Evolutionary conservation across 1,140 invertebrate species (phyloP).

Genomic region (Rhopalosiphum maidis): DNA sequence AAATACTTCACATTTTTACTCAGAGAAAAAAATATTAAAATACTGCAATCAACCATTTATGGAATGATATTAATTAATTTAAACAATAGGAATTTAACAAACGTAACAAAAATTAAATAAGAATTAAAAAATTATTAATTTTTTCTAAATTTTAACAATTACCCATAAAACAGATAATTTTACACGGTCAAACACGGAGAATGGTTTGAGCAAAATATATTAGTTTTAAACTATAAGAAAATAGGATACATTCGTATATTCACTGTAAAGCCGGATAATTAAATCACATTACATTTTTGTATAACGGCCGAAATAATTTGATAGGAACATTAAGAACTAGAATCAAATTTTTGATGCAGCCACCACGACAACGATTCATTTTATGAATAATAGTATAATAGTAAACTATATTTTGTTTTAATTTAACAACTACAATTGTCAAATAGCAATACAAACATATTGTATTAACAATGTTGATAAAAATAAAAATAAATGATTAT

Average conservation of each 20-base stretch:
- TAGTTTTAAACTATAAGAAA: not conserved
- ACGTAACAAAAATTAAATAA: not conserved
- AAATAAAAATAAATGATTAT: not conserved
- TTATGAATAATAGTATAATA: no score
- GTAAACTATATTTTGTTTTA: not conserved
- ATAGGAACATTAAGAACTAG: not conserved
- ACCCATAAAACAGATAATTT: not conserved
- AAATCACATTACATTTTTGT: not conserved
- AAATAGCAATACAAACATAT: not conserved
- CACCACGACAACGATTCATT: not conserved
- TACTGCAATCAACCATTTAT: not conserved
- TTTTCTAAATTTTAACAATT: not conserved
- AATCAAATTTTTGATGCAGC: not conserved
- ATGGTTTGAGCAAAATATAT: not conserved
- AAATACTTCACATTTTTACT: conserved; percentile 7
- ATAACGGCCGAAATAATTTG: not conserved
- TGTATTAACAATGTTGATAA: not conserved
- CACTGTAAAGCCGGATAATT: not conserved
- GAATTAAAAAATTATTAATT: not conserved
- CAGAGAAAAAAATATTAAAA: not conserved
- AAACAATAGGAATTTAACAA: not conserved
- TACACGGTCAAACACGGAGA: not conserved
- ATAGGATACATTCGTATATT: not conserved
- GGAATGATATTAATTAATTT: not conserved
- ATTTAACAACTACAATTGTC: not conserved